Evolutionary conservation across 2,113 vertebrate species (phyloP), one percentile per base, ranked within the genome.

Genomic region (Cryptotis parvus): DNA sequence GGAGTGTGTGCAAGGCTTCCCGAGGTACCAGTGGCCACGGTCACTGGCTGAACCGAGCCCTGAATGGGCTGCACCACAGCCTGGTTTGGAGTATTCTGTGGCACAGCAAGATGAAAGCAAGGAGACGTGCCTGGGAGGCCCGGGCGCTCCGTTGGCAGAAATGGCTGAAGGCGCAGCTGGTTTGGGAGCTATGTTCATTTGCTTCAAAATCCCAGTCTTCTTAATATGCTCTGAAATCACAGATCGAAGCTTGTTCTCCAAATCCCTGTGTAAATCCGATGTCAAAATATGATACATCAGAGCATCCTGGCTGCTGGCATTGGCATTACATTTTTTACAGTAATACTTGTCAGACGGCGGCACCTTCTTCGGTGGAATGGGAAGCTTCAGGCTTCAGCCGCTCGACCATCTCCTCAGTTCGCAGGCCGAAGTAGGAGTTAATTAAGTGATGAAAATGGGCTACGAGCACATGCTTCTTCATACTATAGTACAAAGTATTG

Each of bases 261-360:
- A 90, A 73, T 98, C 98, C 94, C 98, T 97, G 96, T 99, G 99
- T 16, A 95, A 96, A 33, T 99, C 99, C 1, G 99, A 98, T 1
- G 98, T 98, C 94, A 99, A 92, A 92, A 99, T 97, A 85, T 99
- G 99, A 89, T 99, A 99, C 93, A 99, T 97, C 92, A 99, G 97
- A 72, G 99, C 98, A 80, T 99, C 99, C 1, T 98, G 97, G 75
- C 95, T 99, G 91, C 98, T 98, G 16, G 98, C 98, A 81, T 96
- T 97, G 76, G 98, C 95, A 4, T 97, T 98, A 72, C 99, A 99
- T 66, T 98, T 98, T 94, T 99, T 99, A 97, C 99, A 99, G 95
- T 98, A 99, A 91, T 98, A 98, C 76, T 97, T 97, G 73, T 96
- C 1, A 22, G 95, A 97, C 92, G 69, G 41, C 8, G 82, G 69